These are phyloP conservation scores for Percopsis omiscomaycus DNA, from an alignment of 2,797 vertebrate species.

Conservation along the genomic window DNA sequence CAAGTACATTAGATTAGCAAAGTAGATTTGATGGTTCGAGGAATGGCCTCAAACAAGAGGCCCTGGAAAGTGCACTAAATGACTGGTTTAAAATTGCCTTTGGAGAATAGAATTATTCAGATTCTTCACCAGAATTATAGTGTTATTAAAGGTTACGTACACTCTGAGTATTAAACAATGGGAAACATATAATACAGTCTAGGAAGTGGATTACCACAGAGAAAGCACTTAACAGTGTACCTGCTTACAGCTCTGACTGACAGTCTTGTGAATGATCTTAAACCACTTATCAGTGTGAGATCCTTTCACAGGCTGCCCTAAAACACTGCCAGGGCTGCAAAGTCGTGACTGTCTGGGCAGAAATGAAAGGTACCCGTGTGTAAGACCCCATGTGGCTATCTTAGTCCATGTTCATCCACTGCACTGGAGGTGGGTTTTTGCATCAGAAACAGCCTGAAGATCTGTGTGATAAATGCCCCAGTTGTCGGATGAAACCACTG, in stretches of 20 bases:
- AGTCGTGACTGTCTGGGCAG: neutral
- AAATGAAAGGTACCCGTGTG: slow-evolving; percentile 16
- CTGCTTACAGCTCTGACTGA: slow-evolving; percentile 35
- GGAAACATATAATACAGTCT: slow-evolving; percentile 37
- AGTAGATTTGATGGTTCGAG: slow-evolving; percentile 29
- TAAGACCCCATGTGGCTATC: too few species aligned
- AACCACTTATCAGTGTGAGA: slow-evolving; percentile 39
- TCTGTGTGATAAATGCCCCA: slow-evolving; percentile 19
- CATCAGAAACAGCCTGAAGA: slow-evolving; percentile 26
- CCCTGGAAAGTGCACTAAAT: slow-evolving; percentile 32
- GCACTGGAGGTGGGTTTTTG: slow-evolving; percentile 29
- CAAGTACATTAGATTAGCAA: slow-evolving; percentile 51
- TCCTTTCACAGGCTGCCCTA: slow-evolving; percentile 42
- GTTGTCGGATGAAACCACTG: slow-evolving; percentile 21
- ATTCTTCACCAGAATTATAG: slow-evolving; percentile 28
- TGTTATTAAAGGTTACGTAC: slow-evolving; percentile 40
- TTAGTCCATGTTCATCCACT: slow-evolving; percentile 23
- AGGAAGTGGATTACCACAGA: slow-evolving; percentile 7
- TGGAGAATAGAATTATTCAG: slow-evolving; percentile 39
- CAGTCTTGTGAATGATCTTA: slow-evolving; percentile 50
- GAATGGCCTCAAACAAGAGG: slow-evolving; percentile 50
- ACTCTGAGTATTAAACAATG: slow-evolving; percentile 34
- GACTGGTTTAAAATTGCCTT: slow-evolving; percentile 28
- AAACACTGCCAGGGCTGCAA: slow-evolving; percentile 14
- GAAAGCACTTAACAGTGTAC: slow-evolving; percentile 21